A percentile compares a stretch with the other conserved stretches of the same genome.
phyloP scores from a whole-genome alignment of 2,113 vertebrate species.

The Cygnus atratus region DNA sequence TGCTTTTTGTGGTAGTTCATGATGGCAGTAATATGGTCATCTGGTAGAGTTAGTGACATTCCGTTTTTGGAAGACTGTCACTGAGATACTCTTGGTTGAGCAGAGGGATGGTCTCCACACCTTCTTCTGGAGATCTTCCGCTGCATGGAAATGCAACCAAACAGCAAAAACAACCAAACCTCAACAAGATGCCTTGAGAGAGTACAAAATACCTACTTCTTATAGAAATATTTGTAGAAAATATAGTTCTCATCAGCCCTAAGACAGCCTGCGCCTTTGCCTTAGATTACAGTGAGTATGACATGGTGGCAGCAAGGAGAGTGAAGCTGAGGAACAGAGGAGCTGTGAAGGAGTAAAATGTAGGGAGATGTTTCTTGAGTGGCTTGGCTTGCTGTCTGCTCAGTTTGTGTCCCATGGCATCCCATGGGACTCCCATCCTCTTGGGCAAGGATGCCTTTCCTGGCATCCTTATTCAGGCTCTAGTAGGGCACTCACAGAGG shows the following conservation, averaged over 20 bases:
- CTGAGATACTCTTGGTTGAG: fast-evolving
- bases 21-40: neutral
- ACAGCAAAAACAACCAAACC: neutral
- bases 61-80: neutral
- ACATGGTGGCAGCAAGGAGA: neutral
- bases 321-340: neutral
- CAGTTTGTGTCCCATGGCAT: neutral
- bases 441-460: neutral
- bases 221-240: neutral
- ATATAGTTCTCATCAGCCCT: neutral
- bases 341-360: neutral
- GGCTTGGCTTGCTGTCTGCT: neutral
- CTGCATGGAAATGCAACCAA: fast-evolving
- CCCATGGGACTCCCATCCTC: neutral
- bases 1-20: neutral
- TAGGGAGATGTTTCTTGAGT: neutral
- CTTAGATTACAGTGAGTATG: neutral
- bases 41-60: neutral
- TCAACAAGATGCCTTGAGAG: fast-evolving
- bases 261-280: neutral
- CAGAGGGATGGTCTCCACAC: neutral
- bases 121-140: neutral
- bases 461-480: neutral
- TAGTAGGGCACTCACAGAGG: neutral
- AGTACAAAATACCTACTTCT: neutral